Percentiles rank a stretch among this genome's conserved stretches.
Evolutionary conservation across 2,888 invertebrate genomes (phyloP).

Genomic region (Scelioninae gen. 1): DNA sequence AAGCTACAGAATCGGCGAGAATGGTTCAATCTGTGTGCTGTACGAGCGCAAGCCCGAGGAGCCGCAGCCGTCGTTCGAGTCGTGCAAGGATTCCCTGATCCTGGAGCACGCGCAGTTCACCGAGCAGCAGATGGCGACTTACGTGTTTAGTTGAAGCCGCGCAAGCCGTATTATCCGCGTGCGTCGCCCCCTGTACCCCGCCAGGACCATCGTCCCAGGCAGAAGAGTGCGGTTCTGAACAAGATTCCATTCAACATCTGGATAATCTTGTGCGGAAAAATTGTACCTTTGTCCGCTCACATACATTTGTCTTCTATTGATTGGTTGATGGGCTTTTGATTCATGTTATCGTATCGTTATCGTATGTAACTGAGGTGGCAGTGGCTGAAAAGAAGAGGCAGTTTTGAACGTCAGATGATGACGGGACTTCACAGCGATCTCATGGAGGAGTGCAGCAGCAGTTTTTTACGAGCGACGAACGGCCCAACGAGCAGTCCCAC

Average conservation of each 20-base stretch:
- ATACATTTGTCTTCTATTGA: too few species aligned
- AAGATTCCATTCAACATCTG: too few species aligned
- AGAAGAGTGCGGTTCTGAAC: too few species aligned
- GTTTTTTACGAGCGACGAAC: slow-evolving; percentile 41
- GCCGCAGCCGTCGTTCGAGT: slow-evolving; percentile 76
- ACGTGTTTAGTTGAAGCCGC: slow-evolving; percentile 82
- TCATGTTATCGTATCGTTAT: too few species aligned
- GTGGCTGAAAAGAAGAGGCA: too few species aligned
- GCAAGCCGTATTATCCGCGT: slow-evolving; percentile 30
- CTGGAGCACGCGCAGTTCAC: slow-evolving; percentile 83
- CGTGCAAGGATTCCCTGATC: slow-evolving; percentile 82
- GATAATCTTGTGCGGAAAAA: too few species aligned
- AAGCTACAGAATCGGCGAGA: slow-evolving; percentile 88
- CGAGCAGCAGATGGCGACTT: slow-evolving; percentile 82
- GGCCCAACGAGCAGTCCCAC: slow-evolving; percentile 27
- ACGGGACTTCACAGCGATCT: slow-evolving; percentile 11
- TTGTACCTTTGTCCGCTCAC: too few species aligned
- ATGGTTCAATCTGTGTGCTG: slow-evolving; percentile 87
- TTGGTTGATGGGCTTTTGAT: too few species aligned
- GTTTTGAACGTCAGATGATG: too few species aligned
- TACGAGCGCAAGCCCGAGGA: slow-evolving; percentile 83
- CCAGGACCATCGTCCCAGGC: slow-evolving; percentile 40
- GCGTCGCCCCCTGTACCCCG: slow-evolving; percentile 39
- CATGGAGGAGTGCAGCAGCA: slow-evolving; percentile 34
- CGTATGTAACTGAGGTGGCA: too few species aligned